These are phyloP conservation scores for Cyanocitta stelleri DNA, from an alignment of 2,113 vertebrate species.

Conservation along the genomic window DNA sequence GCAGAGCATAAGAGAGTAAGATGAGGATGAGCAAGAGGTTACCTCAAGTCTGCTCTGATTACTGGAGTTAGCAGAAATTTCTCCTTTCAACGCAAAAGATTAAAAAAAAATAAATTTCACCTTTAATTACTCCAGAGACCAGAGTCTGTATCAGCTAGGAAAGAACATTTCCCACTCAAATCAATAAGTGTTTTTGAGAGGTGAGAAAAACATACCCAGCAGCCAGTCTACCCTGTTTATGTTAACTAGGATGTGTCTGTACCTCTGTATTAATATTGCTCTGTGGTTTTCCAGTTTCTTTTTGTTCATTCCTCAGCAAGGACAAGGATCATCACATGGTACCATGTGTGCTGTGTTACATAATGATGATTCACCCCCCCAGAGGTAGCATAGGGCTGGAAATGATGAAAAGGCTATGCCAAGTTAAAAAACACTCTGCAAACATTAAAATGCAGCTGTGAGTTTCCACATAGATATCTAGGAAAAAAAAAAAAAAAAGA, in stretches of 20 bases:
- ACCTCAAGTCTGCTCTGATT: background rate
- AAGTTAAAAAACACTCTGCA: slow-evolving; percentile 17
- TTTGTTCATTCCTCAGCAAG: background rate
- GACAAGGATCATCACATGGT: background rate
- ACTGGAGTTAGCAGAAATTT: background rate
- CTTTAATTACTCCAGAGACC: background rate
- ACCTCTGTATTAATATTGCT: background rate
- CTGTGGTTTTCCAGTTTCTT: background rate
- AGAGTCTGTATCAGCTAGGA: background rate
- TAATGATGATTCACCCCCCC: background rate
- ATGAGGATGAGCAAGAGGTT: background rate
- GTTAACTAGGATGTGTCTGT: background rate
- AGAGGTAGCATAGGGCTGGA: background rate
- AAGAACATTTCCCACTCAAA: slow-evolving; percentile 16
- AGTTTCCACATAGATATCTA: slow-evolving; percentile 7
- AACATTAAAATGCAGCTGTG: slow-evolving; percentile 17
- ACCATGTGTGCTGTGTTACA: background rate
- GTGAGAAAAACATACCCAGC: background rate
- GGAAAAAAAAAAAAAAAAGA: background rate
- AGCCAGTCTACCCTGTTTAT: background rate
- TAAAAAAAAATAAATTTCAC: background rate
- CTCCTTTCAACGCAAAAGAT: background rate
- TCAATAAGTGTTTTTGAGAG: background rate
- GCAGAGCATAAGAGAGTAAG: background rate
- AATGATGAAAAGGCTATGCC: slow-evolving; percentile 31